Conservation (phyloP, 2,888 invertebrate genomes). For the Hemaris fuciformis region DNA sequence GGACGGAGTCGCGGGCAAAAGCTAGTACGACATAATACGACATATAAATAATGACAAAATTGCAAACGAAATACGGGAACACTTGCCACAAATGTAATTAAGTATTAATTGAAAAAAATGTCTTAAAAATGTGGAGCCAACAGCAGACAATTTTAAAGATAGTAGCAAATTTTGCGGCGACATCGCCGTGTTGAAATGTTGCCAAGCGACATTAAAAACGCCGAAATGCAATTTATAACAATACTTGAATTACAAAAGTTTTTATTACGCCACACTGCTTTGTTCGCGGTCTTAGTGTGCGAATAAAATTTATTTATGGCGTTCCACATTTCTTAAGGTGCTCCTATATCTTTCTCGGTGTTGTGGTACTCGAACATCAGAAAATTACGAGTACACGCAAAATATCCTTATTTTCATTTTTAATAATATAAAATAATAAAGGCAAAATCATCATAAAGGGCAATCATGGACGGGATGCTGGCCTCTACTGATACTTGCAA, state of each 20-base stretch:
- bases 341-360: background rate
- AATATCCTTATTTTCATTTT: too few species aligned
- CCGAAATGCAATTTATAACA: slow-evolving; percentile 21
- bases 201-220: slow-evolving; percentile 43
- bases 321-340: background rate
- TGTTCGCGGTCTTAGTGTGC: background rate
- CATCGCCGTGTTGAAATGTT: slow-evolving; percentile 29
- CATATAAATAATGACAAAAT: too few species aligned
- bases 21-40: too few species aligned
- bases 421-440: too few species aligned
- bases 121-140: background rate
- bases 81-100: background rate
- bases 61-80: background rate
- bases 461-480: too few species aligned
- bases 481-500: too few species aligned
- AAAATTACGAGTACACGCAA: too few species aligned
- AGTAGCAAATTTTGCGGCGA: slow-evolving; percentile 12
- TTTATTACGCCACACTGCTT: slow-evolving; percentile 19
- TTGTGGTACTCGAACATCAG: background rate
- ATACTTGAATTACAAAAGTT: slow-evolving; percentile 26
- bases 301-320: background rate
- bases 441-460: too few species aligned
- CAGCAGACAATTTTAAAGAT: slow-evolving; percentile 3
- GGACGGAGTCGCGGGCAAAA: too few species aligned
- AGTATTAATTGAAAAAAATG: background rate